These are phyloP conservation scores for Anodontia alba DNA, from an alignment of 2,888 invertebrate genomes.

Conservation along the genomic window DNA sequence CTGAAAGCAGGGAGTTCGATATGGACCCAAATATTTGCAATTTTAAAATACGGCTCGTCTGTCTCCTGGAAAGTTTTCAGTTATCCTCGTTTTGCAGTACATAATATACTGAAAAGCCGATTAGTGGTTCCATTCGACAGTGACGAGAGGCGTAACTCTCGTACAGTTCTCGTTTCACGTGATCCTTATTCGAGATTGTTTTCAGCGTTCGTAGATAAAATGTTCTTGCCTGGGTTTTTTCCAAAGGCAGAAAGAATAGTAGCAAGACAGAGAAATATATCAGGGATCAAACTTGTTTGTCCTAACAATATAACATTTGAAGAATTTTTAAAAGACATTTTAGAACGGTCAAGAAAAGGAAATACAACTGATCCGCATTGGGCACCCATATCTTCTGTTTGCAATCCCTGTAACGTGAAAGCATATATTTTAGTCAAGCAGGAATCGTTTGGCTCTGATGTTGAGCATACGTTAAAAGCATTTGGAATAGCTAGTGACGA, in stretches of 20 bases:
- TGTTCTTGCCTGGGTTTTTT: not conserved
- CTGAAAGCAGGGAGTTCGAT: constrained; percentile 41
- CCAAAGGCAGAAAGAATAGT: not conserved
- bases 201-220: constrained; percentile 43
- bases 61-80: not conserved
- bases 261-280: not conserved
- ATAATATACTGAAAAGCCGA: not conserved
- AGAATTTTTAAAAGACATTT: constrained; percentile 28
- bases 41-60: not conserved
- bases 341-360: not conserved
- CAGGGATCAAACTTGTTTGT: not conserved
- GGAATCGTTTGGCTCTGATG: constrained; percentile 36
- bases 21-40: constrained; percentile 34
- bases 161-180: constrained; percentile 38
- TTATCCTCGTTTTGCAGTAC: constrained; percentile 3
- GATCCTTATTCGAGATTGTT: constrained; percentile 43
- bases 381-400: constrained; percentile 31
- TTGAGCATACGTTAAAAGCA: constrained; percentile 11
- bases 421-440: constrained; percentile 19
- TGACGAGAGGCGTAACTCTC: not conserved
- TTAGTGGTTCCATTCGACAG: not conserved
- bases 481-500: not conserved
- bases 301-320: constrained; percentile 21
- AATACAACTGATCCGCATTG: constrained; percentile 27
- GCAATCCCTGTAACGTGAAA: constrained; percentile 35